phyloP scores from a whole-genome alignment of 2,888 invertebrate genomes.

The Cryptosula pallasiana region DNA sequence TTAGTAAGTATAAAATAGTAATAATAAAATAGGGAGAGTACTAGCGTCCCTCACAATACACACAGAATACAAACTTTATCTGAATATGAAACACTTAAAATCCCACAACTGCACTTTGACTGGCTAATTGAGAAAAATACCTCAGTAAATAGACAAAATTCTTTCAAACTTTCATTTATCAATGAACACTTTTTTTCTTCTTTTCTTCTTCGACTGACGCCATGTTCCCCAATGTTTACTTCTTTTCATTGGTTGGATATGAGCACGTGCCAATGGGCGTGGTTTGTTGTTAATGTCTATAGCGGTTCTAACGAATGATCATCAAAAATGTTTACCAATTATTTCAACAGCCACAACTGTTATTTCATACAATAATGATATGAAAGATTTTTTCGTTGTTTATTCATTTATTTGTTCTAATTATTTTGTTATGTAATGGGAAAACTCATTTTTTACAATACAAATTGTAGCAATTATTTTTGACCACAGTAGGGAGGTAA shows the following conservation, averaged over 20 bases:
- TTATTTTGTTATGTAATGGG: too few relatives aligned
- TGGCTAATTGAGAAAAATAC: too few relatives aligned
- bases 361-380: too few relatives aligned
- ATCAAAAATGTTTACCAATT: constrained; percentile 13
- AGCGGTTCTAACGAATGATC: not conserved
- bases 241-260: not conserved
- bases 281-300: not conserved
- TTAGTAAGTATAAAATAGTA: too few relatives aligned
- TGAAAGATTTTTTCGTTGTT: too few relatives aligned
- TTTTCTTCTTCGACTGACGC: constrained; percentile 23
- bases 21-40: too few relatives aligned
- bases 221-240: constrained; percentile 25
- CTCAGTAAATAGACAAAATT: too few relatives aligned
- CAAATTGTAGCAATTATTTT: not conserved
- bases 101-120: too few relatives aligned
- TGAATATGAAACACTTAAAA: too few relatives aligned
- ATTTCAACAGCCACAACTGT: not conserved
- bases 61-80: not conserved
- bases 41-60: too few relatives aligned
- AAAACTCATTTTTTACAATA: too few relatives aligned
- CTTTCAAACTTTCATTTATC: constrained; percentile 18
- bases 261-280: constrained; percentile 20
- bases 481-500: not conserved
- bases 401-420: too few relatives aligned
- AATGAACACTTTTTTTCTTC: constrained; percentile 21